Evolutionary conservation across 2,888 invertebrate species (phyloP), one percentile per base, ranked within the genome.

Genomic region (Pristionchus mayeri): DNA sequence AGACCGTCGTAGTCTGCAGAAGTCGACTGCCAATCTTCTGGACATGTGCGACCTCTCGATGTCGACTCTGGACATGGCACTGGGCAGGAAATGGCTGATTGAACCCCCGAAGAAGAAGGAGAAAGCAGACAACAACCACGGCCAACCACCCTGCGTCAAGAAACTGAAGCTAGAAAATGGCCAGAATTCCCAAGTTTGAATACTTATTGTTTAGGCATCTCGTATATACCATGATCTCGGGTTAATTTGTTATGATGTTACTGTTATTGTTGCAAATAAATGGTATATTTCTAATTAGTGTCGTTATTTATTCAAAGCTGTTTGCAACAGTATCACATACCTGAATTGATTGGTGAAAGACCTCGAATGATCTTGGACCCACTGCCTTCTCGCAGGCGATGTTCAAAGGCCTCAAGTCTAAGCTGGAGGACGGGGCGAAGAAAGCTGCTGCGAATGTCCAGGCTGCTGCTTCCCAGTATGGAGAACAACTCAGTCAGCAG

Each of bases 381-480:
- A 37, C 24, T 67, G 27, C 27, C 27, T 30, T 21, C 3, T 52
- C 18, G 11, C 76, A 54, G 79, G 79, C 30, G 3, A 93, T 93
- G 93, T 93, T 93, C 86, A 93, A 93, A 89, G 90, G 90, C 52
- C 88, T 93, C 57, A 92, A 91, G 86, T 89, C 88, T 34, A 91
- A 91, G 86, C 71, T 93, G 24, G 91, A 91, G 80, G 92, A 91
- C 85, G 92, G 92, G 84, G 90, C 93, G 6, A 91, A 91, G 52
- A 88, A 90, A 30, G 84, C 92, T 13, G 88, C 90, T 80, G 89
- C 90, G 9, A 88, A 88, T 3, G 90, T 89, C 0, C 87, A 88
- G 30, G 40, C 80, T 57, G 86, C 87, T 27, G 88, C 88, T 0
- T 78, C 86, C 3, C 90, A 91, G 57, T 91, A 91, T 83, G 89